A percentile compares a stretch with the other conserved stretches of the same genome.
Conservation (phyloP, 2,113 vertebrate species). For the Asarcornis scutulata region DNA sequence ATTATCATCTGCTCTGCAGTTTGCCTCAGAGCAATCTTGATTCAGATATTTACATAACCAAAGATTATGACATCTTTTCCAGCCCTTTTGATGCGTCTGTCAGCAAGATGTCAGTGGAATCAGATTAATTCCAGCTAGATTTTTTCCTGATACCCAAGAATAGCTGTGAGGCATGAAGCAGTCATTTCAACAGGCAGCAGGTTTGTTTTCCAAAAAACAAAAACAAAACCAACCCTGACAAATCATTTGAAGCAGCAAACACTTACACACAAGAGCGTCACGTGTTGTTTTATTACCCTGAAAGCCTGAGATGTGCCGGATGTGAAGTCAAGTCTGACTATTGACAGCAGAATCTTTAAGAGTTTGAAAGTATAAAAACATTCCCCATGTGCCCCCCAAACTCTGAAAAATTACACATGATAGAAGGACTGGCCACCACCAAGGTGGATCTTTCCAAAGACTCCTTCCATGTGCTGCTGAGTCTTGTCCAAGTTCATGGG, state of each 20-base stretch:
- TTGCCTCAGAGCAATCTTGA: constrained; percentile 67
- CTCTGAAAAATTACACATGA: not conserved
- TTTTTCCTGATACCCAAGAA: constrained; percentile 58
- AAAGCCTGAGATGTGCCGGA: not conserved
- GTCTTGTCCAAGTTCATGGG: not conserved
- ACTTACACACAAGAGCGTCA: constrained; percentile 15
- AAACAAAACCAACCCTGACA: not conserved
- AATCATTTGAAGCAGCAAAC: constrained; percentile 59
- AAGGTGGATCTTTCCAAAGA: not conserved
- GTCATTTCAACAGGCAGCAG: constrained; percentile 44
- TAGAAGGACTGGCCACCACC: not conserved
- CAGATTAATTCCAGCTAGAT: constrained; percentile 64
- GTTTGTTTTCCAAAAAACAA: constrained; percentile 26
- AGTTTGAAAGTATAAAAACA: not conserved
- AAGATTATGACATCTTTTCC: constrained; percentile 69
- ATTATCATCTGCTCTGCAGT: constrained; percentile 62
- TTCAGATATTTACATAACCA: constrained; percentile 73
- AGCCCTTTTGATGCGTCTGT: constrained; percentile 60
- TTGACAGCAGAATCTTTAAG: not conserved
- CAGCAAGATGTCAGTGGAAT: constrained; percentile 62
- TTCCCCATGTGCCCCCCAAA: not conserved
- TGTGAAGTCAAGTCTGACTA: not conserved
- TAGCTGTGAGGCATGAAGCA: constrained; percentile 56
- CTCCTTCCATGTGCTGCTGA: not conserved
- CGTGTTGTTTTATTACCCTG: not conserved